Evolutionary conservation across 1,140 invertebrate species (phyloP).

Genomic region (Diorhabda carinulata): DNA sequence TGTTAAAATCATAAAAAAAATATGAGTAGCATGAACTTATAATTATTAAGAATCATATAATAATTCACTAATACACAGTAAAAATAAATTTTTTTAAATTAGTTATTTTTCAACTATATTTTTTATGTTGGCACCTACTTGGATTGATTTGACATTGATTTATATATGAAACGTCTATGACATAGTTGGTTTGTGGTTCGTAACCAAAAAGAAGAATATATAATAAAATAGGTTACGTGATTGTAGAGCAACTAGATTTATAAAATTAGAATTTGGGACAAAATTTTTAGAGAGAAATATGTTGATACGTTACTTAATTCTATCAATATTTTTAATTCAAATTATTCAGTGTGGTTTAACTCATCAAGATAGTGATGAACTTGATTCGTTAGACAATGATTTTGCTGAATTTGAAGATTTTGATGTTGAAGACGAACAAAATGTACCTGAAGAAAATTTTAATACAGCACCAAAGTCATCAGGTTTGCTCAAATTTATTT

Average conservation of each 20-base stretch:
- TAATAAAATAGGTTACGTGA: too few relatives aligned
- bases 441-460: neutral
- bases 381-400: conserved; percentile 69
- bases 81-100: neutral
- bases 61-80: neutral
- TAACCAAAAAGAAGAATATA: too few relatives aligned
- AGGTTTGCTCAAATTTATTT: neutral
- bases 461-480: neutral
- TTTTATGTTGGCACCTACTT: too few relatives aligned
- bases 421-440: conserved; percentile 60
- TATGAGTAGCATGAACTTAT: too few relatives aligned
- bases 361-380: neutral
- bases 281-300: neutral
- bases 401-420: conserved; percentile 97
- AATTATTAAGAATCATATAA: too few relatives aligned
- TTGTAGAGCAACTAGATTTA: too few relatives aligned
- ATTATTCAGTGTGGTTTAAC: neutral
- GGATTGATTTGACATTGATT: too few relatives aligned
- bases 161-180: too few relatives aligned
- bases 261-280: too few relatives aligned
- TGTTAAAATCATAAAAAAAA: too few relatives aligned
- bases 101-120: neutral
- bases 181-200: too few relatives aligned
- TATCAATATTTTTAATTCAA: neutral
- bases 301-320: neutral